Evolutionary conservation across 2,797 vertebrate species (phyloP).

Genomic region (Gambelia wislizenii): DNA sequence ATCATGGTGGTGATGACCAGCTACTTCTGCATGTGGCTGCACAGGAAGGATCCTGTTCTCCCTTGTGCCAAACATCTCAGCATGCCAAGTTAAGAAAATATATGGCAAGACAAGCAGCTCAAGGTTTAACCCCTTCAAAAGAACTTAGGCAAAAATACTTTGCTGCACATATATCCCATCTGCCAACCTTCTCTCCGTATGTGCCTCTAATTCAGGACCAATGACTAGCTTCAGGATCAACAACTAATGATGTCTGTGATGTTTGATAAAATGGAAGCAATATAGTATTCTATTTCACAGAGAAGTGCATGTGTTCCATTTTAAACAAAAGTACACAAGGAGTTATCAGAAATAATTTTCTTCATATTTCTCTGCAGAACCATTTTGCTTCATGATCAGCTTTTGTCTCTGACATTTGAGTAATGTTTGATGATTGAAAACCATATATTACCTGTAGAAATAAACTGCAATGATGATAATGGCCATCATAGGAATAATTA

Average conservation of each 20-base stretch:
- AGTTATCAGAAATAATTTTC: background rate
- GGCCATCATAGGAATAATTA: conserved; percentile 91
- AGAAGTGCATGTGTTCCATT: background rate
- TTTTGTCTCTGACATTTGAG: conserved; percentile 40
- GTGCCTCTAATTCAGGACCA: background rate
- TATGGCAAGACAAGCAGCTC: background rate
- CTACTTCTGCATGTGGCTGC: background rate
- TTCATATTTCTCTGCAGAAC: conserved; percentile 28
- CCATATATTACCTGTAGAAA: conserved; percentile 90
- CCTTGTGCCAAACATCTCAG: too few relatives aligned
- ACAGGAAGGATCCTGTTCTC: background rate
- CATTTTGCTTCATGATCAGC: conserved; percentile 5
- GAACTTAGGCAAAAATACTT: background rate
- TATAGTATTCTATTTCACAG: background rate
- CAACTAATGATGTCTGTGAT: background rate
- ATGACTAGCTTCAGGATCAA: background rate
- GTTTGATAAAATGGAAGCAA: background rate
- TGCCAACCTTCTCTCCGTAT: background rate
- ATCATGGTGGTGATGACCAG: background rate
- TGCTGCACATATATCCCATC: background rate
- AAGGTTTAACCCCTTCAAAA: background rate
- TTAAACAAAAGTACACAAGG: background rate
- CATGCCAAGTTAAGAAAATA: background rate
- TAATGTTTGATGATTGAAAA: conserved; percentile 21
- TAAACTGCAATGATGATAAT: conserved; percentile 89